phyloP scores from a whole-genome alignment of 2,888 invertebrate genomes.

The Metacarcinus magister region DNA sequence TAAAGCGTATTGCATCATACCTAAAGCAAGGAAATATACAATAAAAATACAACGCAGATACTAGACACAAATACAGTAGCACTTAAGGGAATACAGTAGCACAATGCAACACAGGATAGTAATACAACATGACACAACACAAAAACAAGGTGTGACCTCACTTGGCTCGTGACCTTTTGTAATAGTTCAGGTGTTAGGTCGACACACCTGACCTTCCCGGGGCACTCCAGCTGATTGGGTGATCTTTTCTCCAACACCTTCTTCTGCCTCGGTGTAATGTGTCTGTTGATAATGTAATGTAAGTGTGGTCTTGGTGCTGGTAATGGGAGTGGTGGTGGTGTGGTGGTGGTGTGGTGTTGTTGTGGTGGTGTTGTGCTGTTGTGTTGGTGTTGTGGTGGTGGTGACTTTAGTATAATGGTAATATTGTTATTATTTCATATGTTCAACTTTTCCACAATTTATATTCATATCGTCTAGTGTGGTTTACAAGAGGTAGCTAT shows the following conservation, averaged over 20 bases:
- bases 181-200: conserved; percentile 29
- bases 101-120: background rate
- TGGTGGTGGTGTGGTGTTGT: background rate
- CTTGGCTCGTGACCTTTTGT: background rate
- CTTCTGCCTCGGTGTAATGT: background rate
- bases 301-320: background rate
- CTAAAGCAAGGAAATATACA: background rate
- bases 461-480: background rate
- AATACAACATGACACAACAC: background rate
- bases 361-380: background rate
- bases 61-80: background rate
- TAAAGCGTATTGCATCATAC: background rate
- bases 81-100: background rate
- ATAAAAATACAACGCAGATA: background rate
- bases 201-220: conserved; percentile 13
- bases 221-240: conserved; percentile 20
- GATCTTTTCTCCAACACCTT: background rate
- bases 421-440: background rate
- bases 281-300: conserved; percentile 8
- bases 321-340: background rate
- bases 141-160: background rate
- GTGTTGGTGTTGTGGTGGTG: background rate
- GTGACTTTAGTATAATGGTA: background rate
- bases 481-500: background rate
- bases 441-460: background rate